Percentiles rank a stretch among this genome's conserved stretches.
These are phyloP conservation scores for Hemistola chrysoprasaria DNA, from an alignment of 2,888 invertebrate species.

Conservation along the genomic window DNA sequence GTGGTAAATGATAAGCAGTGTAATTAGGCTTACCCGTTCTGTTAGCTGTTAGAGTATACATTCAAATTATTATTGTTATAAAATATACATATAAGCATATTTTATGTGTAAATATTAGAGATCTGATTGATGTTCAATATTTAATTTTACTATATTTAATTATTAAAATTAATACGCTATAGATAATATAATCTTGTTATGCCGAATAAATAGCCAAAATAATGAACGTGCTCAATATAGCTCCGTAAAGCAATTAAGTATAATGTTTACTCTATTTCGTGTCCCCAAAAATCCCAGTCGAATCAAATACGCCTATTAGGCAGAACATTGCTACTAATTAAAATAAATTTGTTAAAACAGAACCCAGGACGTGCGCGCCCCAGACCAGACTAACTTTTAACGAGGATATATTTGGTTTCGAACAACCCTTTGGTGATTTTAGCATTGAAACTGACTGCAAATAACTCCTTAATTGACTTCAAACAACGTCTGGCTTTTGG, in stretches of 20 bases:
- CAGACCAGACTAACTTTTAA: slow-evolving; percentile 76
- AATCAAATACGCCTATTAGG: slow-evolving; percentile 68
- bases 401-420: slow-evolving; percentile 81
- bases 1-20: no score
- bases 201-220: no score
- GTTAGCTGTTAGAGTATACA: no score
- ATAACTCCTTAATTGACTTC: slow-evolving; percentile 80
- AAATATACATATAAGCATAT: no score
- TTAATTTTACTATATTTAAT: no score
- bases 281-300: slow-evolving; percentile 46
- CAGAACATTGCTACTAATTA: slow-evolving; percentile 74
- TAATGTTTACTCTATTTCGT: slow-evolving; percentile 8
- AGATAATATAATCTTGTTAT: no score
- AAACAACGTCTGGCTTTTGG: slow-evolving; percentile 71
- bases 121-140: no score
- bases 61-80: no score
- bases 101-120: no score
- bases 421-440: slow-evolving; percentile 80
- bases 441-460: slow-evolving; percentile 78
- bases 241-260: slow-evolving; percentile 6
- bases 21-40: no score
- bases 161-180: no score
- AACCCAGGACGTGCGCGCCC: slow-evolving; percentile 50
- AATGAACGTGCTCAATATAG: no score
- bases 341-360: slow-evolving; percentile 80